Base-by-base conservation (phyloP, 2,888 invertebrate genomes). In the Oegoconia quadripuncta region DNA sequence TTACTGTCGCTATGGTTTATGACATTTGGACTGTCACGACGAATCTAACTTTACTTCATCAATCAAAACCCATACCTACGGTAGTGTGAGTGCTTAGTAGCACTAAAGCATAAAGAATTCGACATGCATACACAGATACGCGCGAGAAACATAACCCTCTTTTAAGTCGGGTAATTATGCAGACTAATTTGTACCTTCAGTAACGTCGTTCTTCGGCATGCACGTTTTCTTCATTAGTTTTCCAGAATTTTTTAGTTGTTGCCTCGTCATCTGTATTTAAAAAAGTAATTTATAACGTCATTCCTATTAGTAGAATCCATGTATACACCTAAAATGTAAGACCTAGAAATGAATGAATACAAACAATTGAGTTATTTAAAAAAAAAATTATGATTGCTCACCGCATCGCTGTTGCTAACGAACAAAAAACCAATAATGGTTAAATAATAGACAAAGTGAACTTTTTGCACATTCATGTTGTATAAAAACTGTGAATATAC, bases 151-250 rank as follows among this genome's bases (percentile, higher is more conserved):
- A n/a, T n/a, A n/a, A n/a, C n/a, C n/a, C n/a, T n/a, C n/a, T n/a
- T n/a, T n/a, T n/a, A n/a, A n/a, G n/a, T n/a, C n/a, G n/a, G n/a
- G n/a, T n/a, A n/a, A n/a, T n/a, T n/a, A n/a, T n/a, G n/a, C n/a
- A 20, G 5, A 20, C 7, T 20, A 4, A 11, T 1, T 7, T n/a
- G 34, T 67, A 89, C 89, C 89, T 55, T 76, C 63, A 2, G 83
- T 75, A 0, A 87, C 83, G 51, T 88, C 82, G 28, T 81, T 82
- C 68, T 92, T 93, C 2, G 84, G 86, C 58, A 89, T 72, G 44
- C 93, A 93, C 8, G 87, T 87, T 47, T 90, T 91, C 42, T 91
- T 84, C 44, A 93, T 69, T 44, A 91, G 62, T 59, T 88, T 90
- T 0, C 83, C 86, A 0, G 92, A 86, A 29, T 90, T 89, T 55